Conservation (phyloP, 2,888 invertebrate genomes). For the Cylindroiulus punctatus region DNA sequence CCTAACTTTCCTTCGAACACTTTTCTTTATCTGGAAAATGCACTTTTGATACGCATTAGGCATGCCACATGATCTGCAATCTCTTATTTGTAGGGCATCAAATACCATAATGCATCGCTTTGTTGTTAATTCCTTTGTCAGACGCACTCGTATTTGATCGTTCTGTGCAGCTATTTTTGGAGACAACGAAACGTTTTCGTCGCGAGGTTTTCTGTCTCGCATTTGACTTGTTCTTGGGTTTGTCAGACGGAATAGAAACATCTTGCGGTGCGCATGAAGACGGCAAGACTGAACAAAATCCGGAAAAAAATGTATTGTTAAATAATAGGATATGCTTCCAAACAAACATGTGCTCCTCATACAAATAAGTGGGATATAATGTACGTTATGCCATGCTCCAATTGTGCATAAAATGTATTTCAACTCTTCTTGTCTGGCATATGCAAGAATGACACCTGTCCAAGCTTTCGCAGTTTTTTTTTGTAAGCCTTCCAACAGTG, state of each 20-base stretch:
- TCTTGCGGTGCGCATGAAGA: not conserved
- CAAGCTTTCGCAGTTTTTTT: no score
- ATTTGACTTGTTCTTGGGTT: not conserved
- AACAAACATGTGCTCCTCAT: no score
- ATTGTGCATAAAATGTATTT: no score
- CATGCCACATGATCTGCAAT: not conserved
- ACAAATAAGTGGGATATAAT: no score
- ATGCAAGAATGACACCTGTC: no score
- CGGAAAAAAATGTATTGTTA: not conserved
- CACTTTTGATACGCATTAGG: not conserved
- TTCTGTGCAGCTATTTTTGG: not conserved
- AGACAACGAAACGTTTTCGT: conserved; percentile 23
- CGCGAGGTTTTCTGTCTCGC: not conserved
- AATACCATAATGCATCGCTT: not conserved
- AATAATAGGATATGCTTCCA: no score
- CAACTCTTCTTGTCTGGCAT: no score
- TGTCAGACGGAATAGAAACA: not conserved
- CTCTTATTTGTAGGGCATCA: not conserved
- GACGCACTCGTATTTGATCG: conserved; percentile 15
- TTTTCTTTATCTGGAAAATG: not conserved
- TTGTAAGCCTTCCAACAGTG: no score
- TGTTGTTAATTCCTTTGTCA: conserved; percentile 26
- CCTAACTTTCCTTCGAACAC: not conserved
- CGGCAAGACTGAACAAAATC: not conserved
- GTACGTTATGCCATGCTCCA: no score